Conservation (phyloP, 2,797 vertebrate species). For the Perodicticus potto region DNA sequence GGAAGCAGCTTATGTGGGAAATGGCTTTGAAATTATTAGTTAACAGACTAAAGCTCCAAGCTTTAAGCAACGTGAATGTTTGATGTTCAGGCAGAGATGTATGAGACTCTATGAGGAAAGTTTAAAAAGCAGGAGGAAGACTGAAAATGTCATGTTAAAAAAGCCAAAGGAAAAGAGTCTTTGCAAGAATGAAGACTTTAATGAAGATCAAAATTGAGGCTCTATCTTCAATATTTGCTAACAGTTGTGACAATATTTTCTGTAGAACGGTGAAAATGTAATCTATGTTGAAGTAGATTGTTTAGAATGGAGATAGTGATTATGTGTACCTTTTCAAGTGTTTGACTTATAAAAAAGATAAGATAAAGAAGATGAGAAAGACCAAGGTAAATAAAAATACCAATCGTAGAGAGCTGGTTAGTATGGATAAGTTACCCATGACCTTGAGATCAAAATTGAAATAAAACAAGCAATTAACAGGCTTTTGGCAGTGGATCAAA, state of each 20-base stretch:
- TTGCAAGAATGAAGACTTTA: neutral
- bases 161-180: neutral
- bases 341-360: neutral
- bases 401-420: neutral
- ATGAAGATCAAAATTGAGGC: neutral
- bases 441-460: neutral
- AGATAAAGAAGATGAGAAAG: neutral
- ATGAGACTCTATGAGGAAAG: neutral
- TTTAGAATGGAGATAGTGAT: neutral
- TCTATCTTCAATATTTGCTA: neutral
- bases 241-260: neutral
- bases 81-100: neutral
- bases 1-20: neutral
- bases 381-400: neutral
- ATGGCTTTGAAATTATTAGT: neutral
- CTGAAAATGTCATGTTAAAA: neutral
- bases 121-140: neutral
- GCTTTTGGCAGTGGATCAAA: neutral
- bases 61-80: neutral
- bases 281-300: neutral
- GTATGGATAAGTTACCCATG: neutral
- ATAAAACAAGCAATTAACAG: constrained; percentile 11
- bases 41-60: neutral
- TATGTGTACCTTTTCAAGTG: neutral
- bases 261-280: neutral